Percentiles rank a stretch among this genome's conserved stretches.
These are phyloP conservation scores for Tuberolachnus salignus DNA, from an alignment of 2,888 invertebrate genomes.

Conservation along the genomic window DNA sequence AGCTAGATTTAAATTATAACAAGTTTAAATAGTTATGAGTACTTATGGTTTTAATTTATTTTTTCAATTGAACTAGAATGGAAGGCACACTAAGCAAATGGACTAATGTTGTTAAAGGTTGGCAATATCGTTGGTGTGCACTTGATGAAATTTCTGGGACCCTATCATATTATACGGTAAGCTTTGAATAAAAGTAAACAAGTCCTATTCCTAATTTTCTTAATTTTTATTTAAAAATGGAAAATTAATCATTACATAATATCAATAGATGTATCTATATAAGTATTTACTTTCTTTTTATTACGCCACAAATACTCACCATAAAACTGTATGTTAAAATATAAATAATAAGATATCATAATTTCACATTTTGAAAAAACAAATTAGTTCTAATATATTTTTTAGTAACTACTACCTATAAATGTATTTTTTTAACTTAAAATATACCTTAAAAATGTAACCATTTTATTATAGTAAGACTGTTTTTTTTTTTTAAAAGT, in stretches of 20 bases:
- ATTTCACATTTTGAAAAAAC: too few species aligned
- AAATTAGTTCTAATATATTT: too few species aligned
- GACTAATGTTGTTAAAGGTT: constrained; percentile 98
- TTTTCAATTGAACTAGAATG: constrained; percentile 65
- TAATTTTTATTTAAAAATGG: neutral
- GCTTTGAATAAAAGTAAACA: constrained; percentile 62
- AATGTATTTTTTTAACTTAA: too few species aligned
- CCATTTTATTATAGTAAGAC: too few species aligned
- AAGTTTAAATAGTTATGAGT: constrained; percentile 25
- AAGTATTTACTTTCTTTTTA: too few species aligned
- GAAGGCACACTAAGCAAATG: constrained; percentile 95
- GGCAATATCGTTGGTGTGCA: constrained; percentile 99
- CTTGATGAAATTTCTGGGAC: constrained; percentile 95
- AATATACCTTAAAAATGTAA: too few species aligned
- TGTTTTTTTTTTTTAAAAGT: too few species aligned
- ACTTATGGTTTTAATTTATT: constrained; percentile 26
- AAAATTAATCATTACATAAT: neutral
- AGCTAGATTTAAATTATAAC: constrained; percentile 1
- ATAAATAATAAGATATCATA: too few species aligned
- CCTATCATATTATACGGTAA: constrained; percentile 96
- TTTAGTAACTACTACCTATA: too few species aligned
- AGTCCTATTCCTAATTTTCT: neutral
- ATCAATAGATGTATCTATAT: neutral
- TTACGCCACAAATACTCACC: too few species aligned
- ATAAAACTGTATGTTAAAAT: too few species aligned